Evolutionary conservation across 2,113 vertebrate genomes (phyloP).

Genomic region (Chaetodon auriga): DNA sequence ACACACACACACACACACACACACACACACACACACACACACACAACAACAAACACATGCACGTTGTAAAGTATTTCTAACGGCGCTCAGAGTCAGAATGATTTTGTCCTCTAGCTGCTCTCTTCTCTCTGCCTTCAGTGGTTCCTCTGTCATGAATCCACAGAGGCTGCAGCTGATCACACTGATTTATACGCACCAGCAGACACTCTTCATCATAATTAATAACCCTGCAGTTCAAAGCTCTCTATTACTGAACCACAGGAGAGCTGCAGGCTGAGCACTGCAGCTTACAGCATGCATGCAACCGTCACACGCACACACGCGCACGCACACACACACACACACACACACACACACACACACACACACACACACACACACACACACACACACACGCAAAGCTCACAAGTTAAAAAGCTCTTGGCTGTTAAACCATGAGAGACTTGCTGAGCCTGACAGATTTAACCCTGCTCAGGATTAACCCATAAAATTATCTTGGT

Average conservation of each 20-base stretch:
- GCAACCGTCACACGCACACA: constrained; percentile 18
- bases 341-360: constrained; percentile 15
- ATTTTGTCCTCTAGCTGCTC: constrained; percentile 61
- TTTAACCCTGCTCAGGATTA: constrained; percentile 73
- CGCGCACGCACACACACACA: constrained; percentile 14
- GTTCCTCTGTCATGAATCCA: constrained; percentile 60
- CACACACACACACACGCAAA: constrained; percentile 31
- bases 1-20: constrained; percentile 16
- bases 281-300: constrained; percentile 63
- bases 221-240: constrained; percentile 76
- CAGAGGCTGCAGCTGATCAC: constrained; percentile 68
- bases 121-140: constrained; percentile 46
- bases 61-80: constrained; percentile 49
- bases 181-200: constrained; percentile 65
- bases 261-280: constrained; percentile 58
- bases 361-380: constrained; percentile 13
- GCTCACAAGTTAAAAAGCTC: constrained; percentile 56
- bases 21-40: constrained; percentile 21
- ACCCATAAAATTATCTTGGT: constrained; percentile 70
- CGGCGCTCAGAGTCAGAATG: constrained; percentile 29
- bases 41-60: constrained; percentile 29
- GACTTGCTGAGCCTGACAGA: constrained; percentile 72
- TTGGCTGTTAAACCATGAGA: constrained; percentile 74
- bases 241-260: constrained; percentile 63
- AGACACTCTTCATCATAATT: constrained; percentile 71